Evolutionary conservation across 2,888 invertebrate genomes (phyloP).

Genomic region (Eupithecia tripunctaria): DNA sequence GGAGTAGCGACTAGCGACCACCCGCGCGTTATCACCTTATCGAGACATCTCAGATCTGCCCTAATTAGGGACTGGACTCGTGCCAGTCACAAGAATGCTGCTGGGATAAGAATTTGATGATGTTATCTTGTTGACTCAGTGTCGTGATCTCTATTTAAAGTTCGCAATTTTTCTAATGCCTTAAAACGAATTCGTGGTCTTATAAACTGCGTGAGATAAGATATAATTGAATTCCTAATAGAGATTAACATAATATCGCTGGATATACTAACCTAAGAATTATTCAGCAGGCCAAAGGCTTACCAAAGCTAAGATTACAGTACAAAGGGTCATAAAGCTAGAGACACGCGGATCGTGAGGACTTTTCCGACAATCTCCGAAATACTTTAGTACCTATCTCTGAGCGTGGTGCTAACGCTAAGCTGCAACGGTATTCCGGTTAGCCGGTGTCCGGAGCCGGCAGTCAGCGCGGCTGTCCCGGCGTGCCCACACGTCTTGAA

Average conservation of each 20-base stretch:
- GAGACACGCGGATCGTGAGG: slow-evolving; percentile 12
- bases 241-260: background rate
- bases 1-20: slow-evolving; percentile 47
- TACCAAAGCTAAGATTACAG: background rate
- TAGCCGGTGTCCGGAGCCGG: slow-evolving; percentile 12
- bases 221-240: background rate
- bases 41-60: slow-evolving; percentile 45
- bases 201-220: background rate
- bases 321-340: slow-evolving; percentile 3
- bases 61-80: slow-evolving; percentile 71
- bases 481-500: slow-evolving; percentile 49
- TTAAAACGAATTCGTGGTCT: background rate
- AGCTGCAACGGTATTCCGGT: slow-evolving; percentile 42
- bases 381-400: slow-evolving; percentile 7
- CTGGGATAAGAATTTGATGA: slow-evolving; percentile 7
- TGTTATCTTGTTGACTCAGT: background rate
- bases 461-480: slow-evolving; percentile 63
- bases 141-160: background rate
- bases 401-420: slow-evolving; percentile 51
- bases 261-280: background rate
- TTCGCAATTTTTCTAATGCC: background rate
- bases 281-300: background rate
- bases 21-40: slow-evolving; percentile 58
- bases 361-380: slow-evolving; percentile 16
- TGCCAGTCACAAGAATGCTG: slow-evolving; percentile 56